phyloP scores from a whole-genome alignment of 2,888 invertebrate genomes.

The Idaea straminata region DNA sequence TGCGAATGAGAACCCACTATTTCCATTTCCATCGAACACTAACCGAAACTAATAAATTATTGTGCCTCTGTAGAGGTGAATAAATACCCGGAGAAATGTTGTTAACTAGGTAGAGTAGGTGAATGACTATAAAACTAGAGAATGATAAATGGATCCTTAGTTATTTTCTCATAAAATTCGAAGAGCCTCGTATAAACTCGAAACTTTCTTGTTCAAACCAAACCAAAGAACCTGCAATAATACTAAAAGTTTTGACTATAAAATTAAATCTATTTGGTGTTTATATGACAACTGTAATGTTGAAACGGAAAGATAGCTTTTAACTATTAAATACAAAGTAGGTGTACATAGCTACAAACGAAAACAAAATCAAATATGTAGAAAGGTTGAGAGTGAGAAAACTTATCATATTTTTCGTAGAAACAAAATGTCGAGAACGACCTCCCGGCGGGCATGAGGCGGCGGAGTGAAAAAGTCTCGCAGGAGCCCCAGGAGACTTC shows the following conservation, averaged over 20 bases:
- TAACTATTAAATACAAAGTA: background rate
- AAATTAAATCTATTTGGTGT: conserved; percentile 5
- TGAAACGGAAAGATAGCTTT: background rate
- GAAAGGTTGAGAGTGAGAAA: background rate
- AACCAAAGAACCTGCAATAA: conserved; percentile 25
- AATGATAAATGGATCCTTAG: conserved; percentile 49
- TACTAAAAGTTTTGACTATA: conserved; percentile 5
- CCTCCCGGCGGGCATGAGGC: background rate
- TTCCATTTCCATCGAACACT: conserved; percentile 71
- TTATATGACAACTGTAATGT: background rate
- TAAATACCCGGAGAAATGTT: conserved; percentile 15
- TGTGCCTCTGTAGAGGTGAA: conserved; percentile 34
- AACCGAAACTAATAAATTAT: conserved; percentile 59
- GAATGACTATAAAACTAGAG: conserved; percentile 49
- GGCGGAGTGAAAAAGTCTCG: background rate
- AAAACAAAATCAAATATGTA: background rate
- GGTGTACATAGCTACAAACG: background rate
- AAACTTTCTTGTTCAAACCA: conserved; percentile 25
- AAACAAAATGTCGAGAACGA: background rate
- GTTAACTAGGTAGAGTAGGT: conserved; percentile 28
- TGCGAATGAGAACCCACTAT: conserved; percentile 63
- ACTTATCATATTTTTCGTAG: background rate
- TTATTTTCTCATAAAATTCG: conserved; percentile 36
- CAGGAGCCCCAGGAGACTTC: background rate
- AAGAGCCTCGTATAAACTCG: conserved; percentile 29